These are phyloP conservation scores for Phoxinus phoxinus DNA, from an alignment of 2,113 vertebrate species.

Conservation along the genomic window DNA sequence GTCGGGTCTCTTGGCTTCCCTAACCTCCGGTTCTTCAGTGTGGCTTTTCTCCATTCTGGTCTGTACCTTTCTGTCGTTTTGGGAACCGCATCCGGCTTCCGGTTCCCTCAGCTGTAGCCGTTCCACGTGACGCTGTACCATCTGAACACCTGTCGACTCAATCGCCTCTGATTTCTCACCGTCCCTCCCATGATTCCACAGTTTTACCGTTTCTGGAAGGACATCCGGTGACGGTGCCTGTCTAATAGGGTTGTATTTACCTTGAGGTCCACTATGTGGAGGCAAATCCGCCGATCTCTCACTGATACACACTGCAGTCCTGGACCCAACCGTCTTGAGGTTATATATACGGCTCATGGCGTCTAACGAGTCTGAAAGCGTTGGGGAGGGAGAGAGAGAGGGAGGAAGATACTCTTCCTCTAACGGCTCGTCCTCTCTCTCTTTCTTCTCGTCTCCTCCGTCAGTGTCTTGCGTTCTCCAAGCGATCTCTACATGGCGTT, in stretches of 20 bases:
- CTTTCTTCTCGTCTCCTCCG: slow-evolving; percentile 50
- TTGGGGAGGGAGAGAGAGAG: slow-evolving; percentile 61
- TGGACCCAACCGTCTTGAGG: slow-evolving; percentile 69
- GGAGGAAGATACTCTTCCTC: slow-evolving; percentile 40
- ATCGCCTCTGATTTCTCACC: slow-evolving; percentile 45
- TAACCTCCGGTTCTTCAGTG: slow-evolving; percentile 50
- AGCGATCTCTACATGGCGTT: slow-evolving; percentile 56
- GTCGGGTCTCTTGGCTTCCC: slow-evolving; percentile 45
- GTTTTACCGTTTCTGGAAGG: slow-evolving; percentile 6
- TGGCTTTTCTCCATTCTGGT: not conserved
- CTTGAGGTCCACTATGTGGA: slow-evolving; percentile 65
- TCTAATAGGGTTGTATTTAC: slow-evolving; percentile 34
- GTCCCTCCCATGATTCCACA: slow-evolving; percentile 33
- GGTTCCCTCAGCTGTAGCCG: slow-evolving; percentile 71
- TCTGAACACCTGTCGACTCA: slow-evolving; percentile 63
- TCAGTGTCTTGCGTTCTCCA: slow-evolving; percentile 35
- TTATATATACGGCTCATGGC: slow-evolving; percentile 80
- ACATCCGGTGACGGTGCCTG: not conserved
- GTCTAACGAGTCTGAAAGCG: slow-evolving; percentile 62
- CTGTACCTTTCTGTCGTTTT: slow-evolving; percentile 22
- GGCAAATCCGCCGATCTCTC: slow-evolving; percentile 67
- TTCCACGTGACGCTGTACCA: slow-evolving; percentile 69
- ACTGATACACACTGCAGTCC: slow-evolving; percentile 67
- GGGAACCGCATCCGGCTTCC: slow-evolving; percentile 61
- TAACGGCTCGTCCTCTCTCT: slow-evolving; percentile 48